Conservation (phyloP, 1,140 invertebrate species). For the Chionoecetes opilio region DNA sequence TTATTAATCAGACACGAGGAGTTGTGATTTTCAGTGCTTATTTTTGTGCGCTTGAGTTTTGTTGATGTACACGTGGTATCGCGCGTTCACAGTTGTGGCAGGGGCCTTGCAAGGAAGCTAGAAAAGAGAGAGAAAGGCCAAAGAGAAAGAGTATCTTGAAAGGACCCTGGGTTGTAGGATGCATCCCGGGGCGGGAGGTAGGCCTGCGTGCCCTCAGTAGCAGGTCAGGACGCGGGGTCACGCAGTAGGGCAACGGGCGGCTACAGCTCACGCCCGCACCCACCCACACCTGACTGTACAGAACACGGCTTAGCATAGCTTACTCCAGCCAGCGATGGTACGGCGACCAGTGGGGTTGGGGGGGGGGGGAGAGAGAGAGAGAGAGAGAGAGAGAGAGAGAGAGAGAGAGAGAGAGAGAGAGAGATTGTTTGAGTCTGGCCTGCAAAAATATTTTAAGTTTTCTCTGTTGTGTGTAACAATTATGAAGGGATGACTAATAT, state of each 20-base stretch:
- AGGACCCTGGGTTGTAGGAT: too few species aligned
- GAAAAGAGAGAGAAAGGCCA: too few species aligned
- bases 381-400: neutral
- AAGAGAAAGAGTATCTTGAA: too few species aligned
- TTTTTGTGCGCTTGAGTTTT: neutral
- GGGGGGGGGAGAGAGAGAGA: neutral
- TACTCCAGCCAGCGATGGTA: neutral
- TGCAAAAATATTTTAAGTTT: too few species aligned
- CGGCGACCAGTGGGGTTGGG: neutral
- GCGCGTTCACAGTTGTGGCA: neutral
- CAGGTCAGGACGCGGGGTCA: neutral
- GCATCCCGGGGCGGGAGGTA: neutral
- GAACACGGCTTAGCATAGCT: neutral
- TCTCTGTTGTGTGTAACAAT: too few species aligned
- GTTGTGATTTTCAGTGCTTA: neutral
- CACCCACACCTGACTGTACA: neutral
- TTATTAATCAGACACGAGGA: neutral
- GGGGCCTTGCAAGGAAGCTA: too few species aligned
- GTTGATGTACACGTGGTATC: neutral
- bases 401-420: neutral
- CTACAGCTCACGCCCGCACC: neutral
- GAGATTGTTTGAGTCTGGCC: too few species aligned
- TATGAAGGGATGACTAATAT: too few species aligned
- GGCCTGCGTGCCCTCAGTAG: neutral
- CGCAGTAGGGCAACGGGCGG: neutral